Percentiles rank a stretch among this genome's conserved stretches.
These are phyloP conservation scores for Hemicentrotus pulcherrimus DNA, from an alignment of 35 echinoderm and acorn worm species.

Conservation along the genomic window DNA sequence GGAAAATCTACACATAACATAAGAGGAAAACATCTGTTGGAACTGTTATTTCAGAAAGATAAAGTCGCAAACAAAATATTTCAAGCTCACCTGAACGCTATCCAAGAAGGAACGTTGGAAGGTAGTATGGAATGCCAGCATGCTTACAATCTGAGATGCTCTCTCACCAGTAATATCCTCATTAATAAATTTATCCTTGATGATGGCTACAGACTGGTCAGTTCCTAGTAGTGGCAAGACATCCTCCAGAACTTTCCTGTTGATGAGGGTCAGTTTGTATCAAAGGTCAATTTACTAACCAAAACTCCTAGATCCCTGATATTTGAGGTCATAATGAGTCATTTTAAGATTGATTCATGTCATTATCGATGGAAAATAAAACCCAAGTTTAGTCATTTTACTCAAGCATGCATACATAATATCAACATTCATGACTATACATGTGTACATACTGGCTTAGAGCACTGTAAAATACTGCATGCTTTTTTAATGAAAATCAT, in stretches of 20 bases:
- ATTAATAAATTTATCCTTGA: conserved; percentile 33
- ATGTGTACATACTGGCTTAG: too few relatives aligned
- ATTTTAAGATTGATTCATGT: too few relatives aligned
- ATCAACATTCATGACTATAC: too few relatives aligned
- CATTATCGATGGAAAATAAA: too few relatives aligned
- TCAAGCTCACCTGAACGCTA: not conserved
- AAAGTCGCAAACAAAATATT: not conserved
- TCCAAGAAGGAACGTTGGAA: not conserved
- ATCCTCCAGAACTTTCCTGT: conserved; percentile 67
- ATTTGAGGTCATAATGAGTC: too few relatives aligned
- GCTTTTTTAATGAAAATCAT: not conserved
- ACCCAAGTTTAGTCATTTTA: too few relatives aligned
- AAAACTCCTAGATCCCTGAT: too few relatives aligned
- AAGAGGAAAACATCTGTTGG: too few relatives aligned
- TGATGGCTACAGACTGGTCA: conserved; percentile 49
- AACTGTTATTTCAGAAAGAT: not conserved
- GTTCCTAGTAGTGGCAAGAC: conserved; percentile 50
- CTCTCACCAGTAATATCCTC: conserved; percentile 25
- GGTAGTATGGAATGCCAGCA: conserved; percentile 45
- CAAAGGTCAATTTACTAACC: not conserved
- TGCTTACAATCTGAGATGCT: conserved; percentile 51
- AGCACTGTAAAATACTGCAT: not conserved
- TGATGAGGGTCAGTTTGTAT: not conserved
- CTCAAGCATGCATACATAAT: too few relatives aligned
- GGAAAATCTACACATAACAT: too few relatives aligned